Evolutionary conservation across 2,888 invertebrate species (phyloP).

Genomic region (Lepidocyrtinus sp.): DNA sequence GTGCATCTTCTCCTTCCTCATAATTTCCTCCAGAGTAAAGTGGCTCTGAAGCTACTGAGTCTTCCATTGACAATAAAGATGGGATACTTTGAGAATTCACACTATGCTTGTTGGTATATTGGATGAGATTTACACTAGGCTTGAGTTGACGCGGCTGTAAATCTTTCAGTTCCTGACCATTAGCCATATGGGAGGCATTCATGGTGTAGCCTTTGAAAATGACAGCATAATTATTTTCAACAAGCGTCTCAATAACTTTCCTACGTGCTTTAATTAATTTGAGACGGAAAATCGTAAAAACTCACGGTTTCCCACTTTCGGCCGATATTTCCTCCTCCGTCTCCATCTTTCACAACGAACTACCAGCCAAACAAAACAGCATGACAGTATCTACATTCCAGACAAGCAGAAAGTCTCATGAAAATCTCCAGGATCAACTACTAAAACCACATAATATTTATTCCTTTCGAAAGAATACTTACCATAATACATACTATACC

Average conservation of each 20-base stretch:
- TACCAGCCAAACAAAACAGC: constrained; percentile 58
- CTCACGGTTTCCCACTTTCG: constrained; percentile 42
- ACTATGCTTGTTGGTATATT: constrained; percentile 42
- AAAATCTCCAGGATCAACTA: background rate
- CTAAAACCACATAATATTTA: no score
- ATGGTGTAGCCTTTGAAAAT: constrained; percentile 33
- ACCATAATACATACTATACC: constrained; percentile 60
- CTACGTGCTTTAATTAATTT: no score
- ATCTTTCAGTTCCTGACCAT: constrained; percentile 46
- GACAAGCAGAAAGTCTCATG: background rate
- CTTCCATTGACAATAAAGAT: constrained; percentile 46
- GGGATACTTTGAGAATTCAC: constrained; percentile 51
- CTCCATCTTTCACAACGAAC: constrained; percentile 57
- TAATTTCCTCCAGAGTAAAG: constrained; percentile 34
- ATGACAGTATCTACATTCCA: constrained; percentile 43
- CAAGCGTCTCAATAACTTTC: no score
- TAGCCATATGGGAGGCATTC: constrained; percentile 48
- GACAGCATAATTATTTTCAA: constrained; percentile 4
- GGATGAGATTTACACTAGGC: constrained; percentile 49
- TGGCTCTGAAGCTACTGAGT: constrained; percentile 50
- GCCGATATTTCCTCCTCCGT: constrained; percentile 51
- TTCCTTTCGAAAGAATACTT: no score
- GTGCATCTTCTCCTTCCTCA: constrained; percentile 34
- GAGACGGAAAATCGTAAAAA: background rate
- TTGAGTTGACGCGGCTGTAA: constrained; percentile 43